Evolutionary conservation across 2,113 vertebrate species (phyloP).

Genomic region (Stigmatopora nigra): DNA sequence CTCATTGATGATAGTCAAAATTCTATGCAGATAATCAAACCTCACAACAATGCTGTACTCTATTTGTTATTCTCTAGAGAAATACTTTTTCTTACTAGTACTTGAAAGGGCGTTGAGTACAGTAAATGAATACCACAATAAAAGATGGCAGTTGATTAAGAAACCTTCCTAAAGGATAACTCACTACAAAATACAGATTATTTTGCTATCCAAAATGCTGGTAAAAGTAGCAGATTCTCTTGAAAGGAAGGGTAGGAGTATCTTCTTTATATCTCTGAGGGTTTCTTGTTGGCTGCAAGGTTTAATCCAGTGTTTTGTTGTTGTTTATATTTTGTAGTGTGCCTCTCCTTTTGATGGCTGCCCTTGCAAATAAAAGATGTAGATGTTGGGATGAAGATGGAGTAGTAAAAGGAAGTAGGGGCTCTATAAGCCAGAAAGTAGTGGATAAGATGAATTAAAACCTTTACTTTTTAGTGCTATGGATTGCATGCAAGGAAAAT

Average conservation of each 20-base stretch:
- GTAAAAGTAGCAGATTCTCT: conserved; percentile 26
- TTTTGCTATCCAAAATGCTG: conserved; percentile 34
- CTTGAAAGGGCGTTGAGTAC: no score
- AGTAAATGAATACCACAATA: conserved; percentile 20
- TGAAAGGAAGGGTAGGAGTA: not conserved
- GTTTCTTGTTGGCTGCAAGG: conserved; percentile 16
- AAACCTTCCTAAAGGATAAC: conserved; percentile 47
- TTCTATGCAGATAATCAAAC: not conserved
- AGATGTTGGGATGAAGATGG: conserved; percentile 39
- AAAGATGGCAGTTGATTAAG: conserved; percentile 39
- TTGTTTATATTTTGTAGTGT: conserved; percentile 23
- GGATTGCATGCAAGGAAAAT: conserved; percentile 18
- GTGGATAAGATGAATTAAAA: not conserved
- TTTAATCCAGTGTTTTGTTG: conserved; percentile 24
- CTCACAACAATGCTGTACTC: conserved; percentile 7
- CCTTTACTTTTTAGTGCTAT: conserved; percentile 9
- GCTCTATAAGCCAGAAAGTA: conserved; percentile 6
- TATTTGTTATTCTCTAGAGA: conserved; percentile 17
- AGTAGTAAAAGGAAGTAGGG: conserved; percentile 22
- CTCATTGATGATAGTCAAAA: conserved; percentile 2
- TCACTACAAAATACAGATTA: conserved; percentile 32
- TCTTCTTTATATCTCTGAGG: conserved; percentile 15
- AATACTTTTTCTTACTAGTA: not conserved
- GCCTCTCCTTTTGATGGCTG: conserved; percentile 52
- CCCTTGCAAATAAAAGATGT: conserved; percentile 61